These are phyloP conservation scores for Sebastes trivittatus DNA, from an alignment of 2,797 vertebrate genomes.

Conservation along the genomic window DNA sequence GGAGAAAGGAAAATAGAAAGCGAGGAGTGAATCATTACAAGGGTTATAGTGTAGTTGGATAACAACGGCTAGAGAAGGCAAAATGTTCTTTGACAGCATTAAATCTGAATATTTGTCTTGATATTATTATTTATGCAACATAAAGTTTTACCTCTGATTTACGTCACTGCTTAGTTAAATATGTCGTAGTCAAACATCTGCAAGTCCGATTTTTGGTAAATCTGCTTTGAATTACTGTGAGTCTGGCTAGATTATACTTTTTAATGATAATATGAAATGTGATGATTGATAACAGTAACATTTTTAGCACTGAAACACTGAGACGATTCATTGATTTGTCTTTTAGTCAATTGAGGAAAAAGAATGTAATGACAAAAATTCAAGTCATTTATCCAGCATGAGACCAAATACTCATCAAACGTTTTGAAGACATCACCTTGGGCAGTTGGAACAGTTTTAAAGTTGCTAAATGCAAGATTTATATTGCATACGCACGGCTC, in stretches of 20 bases:
- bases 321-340: background rate
- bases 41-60: background rate
- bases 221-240: background rate
- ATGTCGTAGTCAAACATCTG: background rate
- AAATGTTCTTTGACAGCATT: background rate
- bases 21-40: conserved; percentile 1
- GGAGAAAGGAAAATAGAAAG: conserved; percentile 54
- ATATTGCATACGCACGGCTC: no score
- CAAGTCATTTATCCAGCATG: background rate
- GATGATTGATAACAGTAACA: no score
- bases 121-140: background rate
- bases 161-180: background rate
- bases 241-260: background rate
- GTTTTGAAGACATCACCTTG: background rate
- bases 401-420: background rate
- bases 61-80: background rate
- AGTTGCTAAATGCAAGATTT: no score
- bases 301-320: background rate
- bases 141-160: background rate
- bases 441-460: background rate
- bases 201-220: background rate
- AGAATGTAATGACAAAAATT: background rate
- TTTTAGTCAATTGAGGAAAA: background rate
- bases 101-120: background rate
- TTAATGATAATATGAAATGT: background rate